These are phyloP conservation scores for Branchinecta sandiegonensis DNA, from an alignment of 2,888 invertebrate genomes.

Conservation along the genomic window DNA sequence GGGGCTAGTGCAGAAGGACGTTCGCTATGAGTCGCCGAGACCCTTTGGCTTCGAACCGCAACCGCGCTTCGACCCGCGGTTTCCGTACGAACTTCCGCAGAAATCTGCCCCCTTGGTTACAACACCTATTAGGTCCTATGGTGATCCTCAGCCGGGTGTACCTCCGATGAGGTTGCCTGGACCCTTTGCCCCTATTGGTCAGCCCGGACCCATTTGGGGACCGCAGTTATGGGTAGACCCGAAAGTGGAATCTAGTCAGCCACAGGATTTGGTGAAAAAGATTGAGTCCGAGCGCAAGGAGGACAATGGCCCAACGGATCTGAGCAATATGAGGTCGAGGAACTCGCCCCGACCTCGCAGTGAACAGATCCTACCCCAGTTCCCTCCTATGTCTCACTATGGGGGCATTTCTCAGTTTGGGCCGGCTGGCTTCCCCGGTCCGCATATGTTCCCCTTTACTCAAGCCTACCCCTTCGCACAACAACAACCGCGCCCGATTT, in stretches of 20 bases:
- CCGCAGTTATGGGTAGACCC: slow-evolving; percentile 2
- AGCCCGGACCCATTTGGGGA: slow-evolving; percentile 5
- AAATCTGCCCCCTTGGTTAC: background rate
- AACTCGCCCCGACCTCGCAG: slow-evolving; percentile 11
- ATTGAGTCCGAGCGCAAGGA: slow-evolving; percentile 3
- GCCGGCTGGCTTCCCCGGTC: background rate
- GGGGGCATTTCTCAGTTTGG: background rate
- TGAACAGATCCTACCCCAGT: background rate
- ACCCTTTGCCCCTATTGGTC: slow-evolving; percentile 7
- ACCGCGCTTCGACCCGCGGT: background rate
- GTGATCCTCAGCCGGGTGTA: slow-evolving; percentile 7
- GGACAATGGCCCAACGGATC: background rate
- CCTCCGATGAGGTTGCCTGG: slow-evolving; percentile 5
- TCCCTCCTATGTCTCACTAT: slow-evolving; percentile 6
- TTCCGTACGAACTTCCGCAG: background rate
- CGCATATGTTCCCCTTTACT: slow-evolving; percentile 4
- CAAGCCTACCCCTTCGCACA: background rate
- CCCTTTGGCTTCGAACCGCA: background rate
- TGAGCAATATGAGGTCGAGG: background rate
- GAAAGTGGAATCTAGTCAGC: slow-evolving; percentile 1
- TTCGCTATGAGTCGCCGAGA: slow-evolving; percentile 5
- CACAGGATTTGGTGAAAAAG: slow-evolving; percentile 12
- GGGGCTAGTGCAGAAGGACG: background rate
- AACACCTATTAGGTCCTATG: background rate
- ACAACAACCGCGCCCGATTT: slow-evolving; percentile 11